phyloP scores from a whole-genome alignment of 2,888 invertebrate genomes.

The Myopa testacea region DNA sequence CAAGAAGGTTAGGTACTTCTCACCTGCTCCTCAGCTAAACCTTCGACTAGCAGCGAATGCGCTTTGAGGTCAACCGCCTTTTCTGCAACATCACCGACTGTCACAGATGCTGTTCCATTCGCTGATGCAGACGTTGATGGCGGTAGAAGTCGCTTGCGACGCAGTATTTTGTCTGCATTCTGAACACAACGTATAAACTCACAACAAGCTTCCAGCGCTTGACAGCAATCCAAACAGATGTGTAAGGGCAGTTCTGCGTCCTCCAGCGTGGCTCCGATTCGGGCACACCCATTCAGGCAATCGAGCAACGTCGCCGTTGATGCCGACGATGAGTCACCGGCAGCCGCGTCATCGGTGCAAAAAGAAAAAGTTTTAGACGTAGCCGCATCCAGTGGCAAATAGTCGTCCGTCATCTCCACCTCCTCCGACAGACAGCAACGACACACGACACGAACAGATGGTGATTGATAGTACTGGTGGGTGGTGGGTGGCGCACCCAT shows the following conservation, averaged over 20 bases:
- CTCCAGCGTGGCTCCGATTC: conserved; percentile 39
- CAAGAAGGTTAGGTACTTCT: not conserved
- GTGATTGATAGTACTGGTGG: not conserved
- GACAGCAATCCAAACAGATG: conserved; percentile 44
- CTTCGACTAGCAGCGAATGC: not conserved
- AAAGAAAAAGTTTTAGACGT: conserved; percentile 35
- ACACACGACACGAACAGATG: conserved; percentile 28
- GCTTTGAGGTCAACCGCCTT: conserved; percentile 4
- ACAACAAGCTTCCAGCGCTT: conserved; percentile 43
- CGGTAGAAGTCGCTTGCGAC: conserved; percentile 12
- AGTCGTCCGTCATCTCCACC: conserved; percentile 30
- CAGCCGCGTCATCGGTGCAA: conserved; percentile 23
- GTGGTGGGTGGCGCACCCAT: conserved; percentile 31
- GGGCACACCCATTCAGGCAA: conserved; percentile 42
- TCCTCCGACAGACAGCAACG: conserved; percentile 43
- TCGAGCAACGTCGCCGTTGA: conserved; percentile 40
- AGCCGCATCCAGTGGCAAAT: conserved; percentile 39
- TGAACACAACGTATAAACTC: conserved; percentile 45
- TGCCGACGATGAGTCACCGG: conserved; percentile 25
- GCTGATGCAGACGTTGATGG: conserved; percentile 10
- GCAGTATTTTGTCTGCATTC: conserved; percentile 44
- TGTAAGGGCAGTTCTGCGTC: conserved; percentile 41
- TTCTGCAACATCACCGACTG: not conserved
- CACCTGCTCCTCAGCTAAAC: conserved; percentile 9
- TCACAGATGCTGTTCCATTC: not conserved